These are phyloP conservation scores for Enteromius radiatus DNA, from an alignment of 2,797 vertebrate species.

Conservation along the genomic window DNA sequence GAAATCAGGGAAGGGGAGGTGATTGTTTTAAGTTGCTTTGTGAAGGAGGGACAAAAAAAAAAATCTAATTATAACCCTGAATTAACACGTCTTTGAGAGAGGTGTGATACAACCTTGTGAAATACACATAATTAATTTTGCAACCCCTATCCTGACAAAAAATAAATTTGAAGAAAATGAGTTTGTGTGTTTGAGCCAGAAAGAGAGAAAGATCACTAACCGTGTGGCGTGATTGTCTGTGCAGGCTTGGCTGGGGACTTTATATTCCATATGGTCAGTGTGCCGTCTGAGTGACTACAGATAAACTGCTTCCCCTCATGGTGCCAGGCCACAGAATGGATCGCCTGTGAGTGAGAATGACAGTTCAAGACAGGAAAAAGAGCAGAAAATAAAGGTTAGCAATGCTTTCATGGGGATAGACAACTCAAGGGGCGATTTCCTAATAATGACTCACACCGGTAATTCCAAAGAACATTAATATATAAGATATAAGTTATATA, in stretches of 20 bases:
- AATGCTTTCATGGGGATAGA: neutral
- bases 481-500: neutral
- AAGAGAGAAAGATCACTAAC: slow-evolving; percentile 76
- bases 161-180: slow-evolving; percentile 20
- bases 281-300: slow-evolving; percentile 98
- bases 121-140: slow-evolving; percentile 57
- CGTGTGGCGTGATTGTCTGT: slow-evolving; percentile 98
- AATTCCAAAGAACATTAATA: neutral
- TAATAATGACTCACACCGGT: neutral
- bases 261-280: slow-evolving; percentile 97
- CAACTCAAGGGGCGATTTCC: neutral
- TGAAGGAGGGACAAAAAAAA: neutral
- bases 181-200: slow-evolving; percentile 27
- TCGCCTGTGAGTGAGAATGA: slow-evolving; percentile 82
- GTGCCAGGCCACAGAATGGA: slow-evolving; percentile 98
- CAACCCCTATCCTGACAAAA: slow-evolving; percentile 3
- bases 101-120: slow-evolving; percentile 51
- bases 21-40: slow-evolving; percentile 54
- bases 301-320: slow-evolving; percentile 99
- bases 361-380: slow-evolving; percentile 29
- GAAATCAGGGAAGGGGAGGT: slow-evolving; percentile 46
- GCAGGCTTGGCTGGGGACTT: slow-evolving; percentile 90
- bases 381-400: neutral
- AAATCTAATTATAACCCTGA: slow-evolving; percentile 41
- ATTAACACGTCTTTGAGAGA: slow-evolving; percentile 48